Conservation (phyloP, 2,888 invertebrate species). For the Drosophila nigricruria region DNA sequence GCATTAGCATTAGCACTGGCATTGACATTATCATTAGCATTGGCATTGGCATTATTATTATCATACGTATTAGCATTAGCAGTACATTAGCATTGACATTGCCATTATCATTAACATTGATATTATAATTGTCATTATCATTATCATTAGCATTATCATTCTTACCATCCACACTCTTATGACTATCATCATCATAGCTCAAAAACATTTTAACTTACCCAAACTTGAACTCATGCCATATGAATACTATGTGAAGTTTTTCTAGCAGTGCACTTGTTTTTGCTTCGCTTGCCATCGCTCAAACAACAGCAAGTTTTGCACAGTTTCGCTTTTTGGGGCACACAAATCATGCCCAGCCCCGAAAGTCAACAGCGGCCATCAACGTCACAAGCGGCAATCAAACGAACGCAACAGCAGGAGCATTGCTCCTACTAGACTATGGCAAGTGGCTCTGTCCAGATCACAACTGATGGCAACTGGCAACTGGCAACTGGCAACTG, state of each 20-base stretch:
- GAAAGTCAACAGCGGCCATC: conserved; percentile 58
- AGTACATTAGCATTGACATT: no score
- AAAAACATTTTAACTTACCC: neutral
- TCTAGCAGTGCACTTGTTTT: conserved; percentile 37
- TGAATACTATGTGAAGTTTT: neutral
- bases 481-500: conserved; percentile 13
- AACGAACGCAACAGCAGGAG: conserved; percentile 31
- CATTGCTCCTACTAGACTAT: conserved; percentile 1
- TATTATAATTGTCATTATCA: neutral
- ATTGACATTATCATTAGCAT: neutral
- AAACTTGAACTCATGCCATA: neutral
- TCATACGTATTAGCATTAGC: neutral
- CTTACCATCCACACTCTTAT: no score
- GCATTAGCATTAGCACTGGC: neutral
- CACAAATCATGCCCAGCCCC: conserved; percentile 62
- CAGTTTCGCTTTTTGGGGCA: conserved; percentile 39
- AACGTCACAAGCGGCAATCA: conserved; percentile 72
- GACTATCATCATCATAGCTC: no score
- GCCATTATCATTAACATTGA: neutral
- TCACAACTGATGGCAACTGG: neutral
- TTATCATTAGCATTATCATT: no score
- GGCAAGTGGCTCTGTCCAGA: conserved; percentile 18
- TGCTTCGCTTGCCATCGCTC: conserved; percentile 24
- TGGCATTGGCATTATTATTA: neutral
- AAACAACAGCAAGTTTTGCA: conserved; percentile 41